Evolutionary conservation across 2,888 invertebrate species (phyloP).

Genomic region (Aspidiotus destructor): DNA sequence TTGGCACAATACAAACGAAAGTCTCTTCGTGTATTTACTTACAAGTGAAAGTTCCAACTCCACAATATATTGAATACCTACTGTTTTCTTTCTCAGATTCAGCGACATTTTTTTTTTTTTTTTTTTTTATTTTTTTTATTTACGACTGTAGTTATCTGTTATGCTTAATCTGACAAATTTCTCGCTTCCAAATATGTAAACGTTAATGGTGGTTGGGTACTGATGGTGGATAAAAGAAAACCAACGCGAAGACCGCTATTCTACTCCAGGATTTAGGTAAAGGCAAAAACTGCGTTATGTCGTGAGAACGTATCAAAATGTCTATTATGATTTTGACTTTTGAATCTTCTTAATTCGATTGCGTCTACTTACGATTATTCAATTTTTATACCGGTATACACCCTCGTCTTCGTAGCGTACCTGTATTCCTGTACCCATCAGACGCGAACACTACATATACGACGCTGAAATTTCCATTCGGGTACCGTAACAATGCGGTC

Average conservation of each 20-base stretch:
- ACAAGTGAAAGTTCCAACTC: too few relatives aligned
- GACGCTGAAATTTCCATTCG: conserved; percentile 19
- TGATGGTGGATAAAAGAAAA: background rate
- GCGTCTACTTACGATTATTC: conserved; percentile 25
- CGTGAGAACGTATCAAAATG: background rate
- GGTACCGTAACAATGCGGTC: conserved; percentile 30
- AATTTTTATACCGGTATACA: conserved; percentile 30
- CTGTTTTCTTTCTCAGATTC: too few relatives aligned
- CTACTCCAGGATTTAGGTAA: background rate
- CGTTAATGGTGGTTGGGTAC: too few relatives aligned
- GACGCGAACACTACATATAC: background rate
- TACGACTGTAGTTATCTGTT: too few relatives aligned
- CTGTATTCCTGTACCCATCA: conserved; percentile 13
- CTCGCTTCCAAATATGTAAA: too few relatives aligned
- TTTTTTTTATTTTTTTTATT: too few relatives aligned
- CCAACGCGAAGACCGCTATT: conserved; percentile 2
- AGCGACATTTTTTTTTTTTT: too few relatives aligned
- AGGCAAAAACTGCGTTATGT: background rate
- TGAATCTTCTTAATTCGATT: conserved; percentile 22
- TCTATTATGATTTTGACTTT: conserved; percentile 16
- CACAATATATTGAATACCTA: too few relatives aligned
- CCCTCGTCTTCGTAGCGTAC: conserved; percentile 21
- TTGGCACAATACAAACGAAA: too few relatives aligned
- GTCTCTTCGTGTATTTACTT: too few relatives aligned
- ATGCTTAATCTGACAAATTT: too few relatives aligned